phyloP scores from a whole-genome alignment of 2,888 invertebrate species.

The Plemyria rubiginata region DNA sequence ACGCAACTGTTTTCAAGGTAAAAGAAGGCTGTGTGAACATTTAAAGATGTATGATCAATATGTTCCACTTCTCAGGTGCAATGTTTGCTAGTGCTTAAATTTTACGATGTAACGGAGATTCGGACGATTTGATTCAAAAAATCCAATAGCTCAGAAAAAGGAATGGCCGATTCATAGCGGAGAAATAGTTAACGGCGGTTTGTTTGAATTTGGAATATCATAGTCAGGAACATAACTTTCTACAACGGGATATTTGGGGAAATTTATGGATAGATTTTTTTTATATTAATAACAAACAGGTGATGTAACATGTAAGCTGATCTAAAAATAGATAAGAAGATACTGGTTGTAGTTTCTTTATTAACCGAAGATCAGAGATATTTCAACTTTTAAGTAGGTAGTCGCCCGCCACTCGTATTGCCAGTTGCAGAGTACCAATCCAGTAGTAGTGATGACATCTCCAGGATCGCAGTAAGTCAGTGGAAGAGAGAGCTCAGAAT shows the following conservation, averaged over 20 bases:
- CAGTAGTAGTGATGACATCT: too few species aligned
- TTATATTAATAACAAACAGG: background rate
- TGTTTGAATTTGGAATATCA: background rate
- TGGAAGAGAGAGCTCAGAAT: too few species aligned
- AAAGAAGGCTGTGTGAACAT: slow-evolving; percentile 65
- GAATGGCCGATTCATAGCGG: background rate
- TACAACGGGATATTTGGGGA: background rate
- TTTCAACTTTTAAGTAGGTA: slow-evolving; percentile 20
- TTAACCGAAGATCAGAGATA: too few species aligned
- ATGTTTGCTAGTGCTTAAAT: slow-evolving; percentile 13
- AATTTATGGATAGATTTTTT: slow-evolving; percentile 1
- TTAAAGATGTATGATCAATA: slow-evolving; percentile 36
- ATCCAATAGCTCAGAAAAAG: background rate
- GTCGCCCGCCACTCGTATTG: slow-evolving; percentile 11
- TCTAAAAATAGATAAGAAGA: background rate
- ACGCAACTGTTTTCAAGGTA: slow-evolving; percentile 65
- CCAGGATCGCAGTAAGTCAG: too few species aligned
- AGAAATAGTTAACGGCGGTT: too few species aligned
- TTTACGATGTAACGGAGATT: slow-evolving; percentile 14
- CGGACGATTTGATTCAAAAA: background rate
- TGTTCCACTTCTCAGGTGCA: slow-evolving; percentile 40
- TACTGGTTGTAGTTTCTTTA: slow-evolving; percentile 1
- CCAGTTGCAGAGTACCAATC: slow-evolving; percentile 13
- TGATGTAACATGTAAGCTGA: slow-evolving; percentile 2
- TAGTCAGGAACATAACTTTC: background rate